Base-by-base conservation (phyloP, 2,797 vertebrate species). In the Alcedo quadribrachys region DNA sequence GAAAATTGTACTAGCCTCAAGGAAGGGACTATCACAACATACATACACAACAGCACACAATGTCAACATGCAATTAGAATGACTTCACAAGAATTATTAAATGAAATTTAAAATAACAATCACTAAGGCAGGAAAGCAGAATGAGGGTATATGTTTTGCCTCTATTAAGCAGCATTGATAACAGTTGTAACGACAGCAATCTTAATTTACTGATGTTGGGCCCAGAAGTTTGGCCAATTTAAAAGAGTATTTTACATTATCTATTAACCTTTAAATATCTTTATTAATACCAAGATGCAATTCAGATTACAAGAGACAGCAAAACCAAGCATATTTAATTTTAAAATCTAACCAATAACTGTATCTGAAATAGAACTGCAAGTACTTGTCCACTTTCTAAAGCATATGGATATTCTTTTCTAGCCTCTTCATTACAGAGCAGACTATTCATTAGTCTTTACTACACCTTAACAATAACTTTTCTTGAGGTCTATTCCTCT, bases 401-500 rank as follows among this genome's bases (percentile, higher is more conserved):
- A 87, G 71, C 35, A 35, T 20, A 8, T n/a, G 8, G 8, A 68
- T 63, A 80, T 50, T 91, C 63, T 87, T 71, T 73, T 57, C 71
- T 73, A 68, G n/a, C 45, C 71, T 85, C 84, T 73, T 83, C 17
- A 77, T 81, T 67, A 86, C 18, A 78, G 20, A 67, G 66, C 70
- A 75, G 75, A 89, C 79, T 75, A 78, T 55, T 71, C 89, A 74
- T 89, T 81, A 85, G 46, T 76, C 68, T 91, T 81, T 76, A 85
- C 18, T 71, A 87, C 82, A 85, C 55, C 90, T 93, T 82, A 84
- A 93, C 71, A 94, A 68, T 66, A 76, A 79, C 58, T 42, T 51
- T 79, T 82, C 85, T 76, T 79, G 68, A 55, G 35, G 55, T 68
- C 42, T 91, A 75, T 13, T 79, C 55, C 57, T 74, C 73, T 74